Conservation (phyloP, 2,888 invertebrate species). For the Macrosoma leucophasiata region DNA sequence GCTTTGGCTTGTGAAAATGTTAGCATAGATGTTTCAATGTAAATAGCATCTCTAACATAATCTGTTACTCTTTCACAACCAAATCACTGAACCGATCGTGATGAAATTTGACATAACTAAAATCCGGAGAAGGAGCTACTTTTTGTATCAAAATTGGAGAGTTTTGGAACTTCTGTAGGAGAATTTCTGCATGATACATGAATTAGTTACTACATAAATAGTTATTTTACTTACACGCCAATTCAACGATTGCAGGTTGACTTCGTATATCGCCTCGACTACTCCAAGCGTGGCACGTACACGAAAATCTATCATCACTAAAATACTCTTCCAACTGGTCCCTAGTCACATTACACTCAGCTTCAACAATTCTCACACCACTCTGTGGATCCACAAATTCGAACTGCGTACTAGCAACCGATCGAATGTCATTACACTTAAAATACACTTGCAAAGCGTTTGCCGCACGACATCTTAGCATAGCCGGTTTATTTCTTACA, state of each 20-base stretch:
- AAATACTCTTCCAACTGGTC: slow-evolving; percentile 96
- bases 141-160: slow-evolving; percentile 8
- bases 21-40: too few species aligned
- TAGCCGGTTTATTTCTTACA: slow-evolving; percentile 92
- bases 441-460: slow-evolving; percentile 92
- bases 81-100: too few species aligned
- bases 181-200: slow-evolving; percentile 1
- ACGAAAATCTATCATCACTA: slow-evolving; percentile 91
- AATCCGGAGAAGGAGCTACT: too few species aligned
- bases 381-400: slow-evolving; percentile 94
- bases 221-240: slow-evolving; percentile 90
- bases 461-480: slow-evolving; percentile 91
- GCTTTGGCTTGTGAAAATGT: too few species aligned
- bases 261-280: slow-evolving; percentile 90
- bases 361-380: slow-evolving; percentile 90
- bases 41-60: too few species aligned
- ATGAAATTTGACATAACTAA: too few species aligned
- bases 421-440: slow-evolving; percentile 89
- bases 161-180: slow-evolving; percentile 1
- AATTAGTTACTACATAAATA: too few species aligned
- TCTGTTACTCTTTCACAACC: too few species aligned
- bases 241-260: slow-evolving; percentile 90
- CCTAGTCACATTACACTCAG: slow-evolving; percentile 89
- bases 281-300: slow-evolving; percentile 96
- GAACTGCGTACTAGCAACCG: slow-evolving; percentile 81